A percentile compares a stretch with the other conserved stretches of the same genome.
phyloP scores from a whole-genome alignment of 2,113 vertebrate species.

The Equus quagga region DNA sequence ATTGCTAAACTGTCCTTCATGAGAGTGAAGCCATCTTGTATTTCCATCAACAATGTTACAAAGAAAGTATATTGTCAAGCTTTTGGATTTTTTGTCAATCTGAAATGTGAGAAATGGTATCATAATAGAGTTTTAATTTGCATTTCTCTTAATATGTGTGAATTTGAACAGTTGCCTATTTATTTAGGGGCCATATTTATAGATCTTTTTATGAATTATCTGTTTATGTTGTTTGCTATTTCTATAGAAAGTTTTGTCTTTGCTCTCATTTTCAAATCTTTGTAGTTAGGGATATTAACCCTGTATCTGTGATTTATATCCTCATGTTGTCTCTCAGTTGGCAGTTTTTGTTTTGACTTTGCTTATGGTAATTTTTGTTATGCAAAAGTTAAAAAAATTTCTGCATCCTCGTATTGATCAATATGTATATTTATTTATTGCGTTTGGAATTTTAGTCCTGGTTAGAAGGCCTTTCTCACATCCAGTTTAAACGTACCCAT shows the following conservation, averaged over 20 bases:
- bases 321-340: background rate
- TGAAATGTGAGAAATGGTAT: background rate
- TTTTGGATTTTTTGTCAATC: background rate
- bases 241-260: background rate
- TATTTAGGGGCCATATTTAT: background rate
- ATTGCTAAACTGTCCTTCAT: background rate
- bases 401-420: background rate
- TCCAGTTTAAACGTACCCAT: background rate
- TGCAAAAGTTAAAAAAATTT: background rate
- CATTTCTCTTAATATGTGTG: background rate
- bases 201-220: background rate
- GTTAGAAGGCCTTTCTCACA: background rate
- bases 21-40: background rate
- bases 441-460: background rate
- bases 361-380: background rate
- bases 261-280: background rate
- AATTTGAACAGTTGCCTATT: background rate
- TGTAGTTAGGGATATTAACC: background rate
- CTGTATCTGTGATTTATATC: background rate
- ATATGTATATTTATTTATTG: background rate
- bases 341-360: background rate
- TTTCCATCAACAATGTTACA: background rate
- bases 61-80: background rate
- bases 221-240: background rate
- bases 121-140: background rate